phyloP scores from a whole-genome alignment of 35 echinoderm and acorn worm genomes.

The Heliocidaris erythrogramma region DNA sequence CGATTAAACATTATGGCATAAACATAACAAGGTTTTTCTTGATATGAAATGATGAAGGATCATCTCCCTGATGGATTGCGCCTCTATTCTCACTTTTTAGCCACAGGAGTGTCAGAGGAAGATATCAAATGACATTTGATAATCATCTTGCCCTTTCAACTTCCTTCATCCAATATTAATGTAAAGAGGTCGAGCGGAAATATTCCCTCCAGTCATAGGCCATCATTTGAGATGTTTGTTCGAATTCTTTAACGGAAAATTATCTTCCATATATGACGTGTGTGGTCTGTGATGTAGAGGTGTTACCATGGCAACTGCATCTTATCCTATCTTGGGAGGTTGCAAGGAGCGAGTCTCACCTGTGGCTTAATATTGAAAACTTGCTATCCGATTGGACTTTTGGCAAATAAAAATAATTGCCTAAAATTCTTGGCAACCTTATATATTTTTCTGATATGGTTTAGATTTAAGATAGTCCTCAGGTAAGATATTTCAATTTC shows the following conservation, averaged over 20 bases:
- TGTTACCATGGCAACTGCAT: not conserved
- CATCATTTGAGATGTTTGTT: conserved; percentile 18
- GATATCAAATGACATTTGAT: not conserved
- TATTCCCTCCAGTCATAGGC: conserved; percentile 8
- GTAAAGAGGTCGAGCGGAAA: conserved; percentile 8
- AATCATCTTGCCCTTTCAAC: not conserved
- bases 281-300: conserved; percentile 1
- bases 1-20: not conserved
- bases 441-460: too few relatives aligned
- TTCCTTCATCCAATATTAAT: not conserved
- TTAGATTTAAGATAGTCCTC: too few relatives aligned
- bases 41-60: not conserved
- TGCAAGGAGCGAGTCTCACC: not conserved
- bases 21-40: not conserved
- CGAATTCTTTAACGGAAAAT: conserved; percentile 12
- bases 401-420: not conserved
- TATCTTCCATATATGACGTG: not conserved
- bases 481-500: too few relatives aligned
- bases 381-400: not conserved
- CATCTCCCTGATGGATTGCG: too few relatives aligned
- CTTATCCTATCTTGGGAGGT: not conserved
- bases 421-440: not conserved
- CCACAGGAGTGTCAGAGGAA: not conserved
- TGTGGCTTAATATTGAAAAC: not conserved
- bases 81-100: not conserved